These are phyloP conservation scores for Rhegmatorhina hoffmannsi DNA, from an alignment of 2,113 vertebrate genomes.

Conservation along the genomic window DNA sequence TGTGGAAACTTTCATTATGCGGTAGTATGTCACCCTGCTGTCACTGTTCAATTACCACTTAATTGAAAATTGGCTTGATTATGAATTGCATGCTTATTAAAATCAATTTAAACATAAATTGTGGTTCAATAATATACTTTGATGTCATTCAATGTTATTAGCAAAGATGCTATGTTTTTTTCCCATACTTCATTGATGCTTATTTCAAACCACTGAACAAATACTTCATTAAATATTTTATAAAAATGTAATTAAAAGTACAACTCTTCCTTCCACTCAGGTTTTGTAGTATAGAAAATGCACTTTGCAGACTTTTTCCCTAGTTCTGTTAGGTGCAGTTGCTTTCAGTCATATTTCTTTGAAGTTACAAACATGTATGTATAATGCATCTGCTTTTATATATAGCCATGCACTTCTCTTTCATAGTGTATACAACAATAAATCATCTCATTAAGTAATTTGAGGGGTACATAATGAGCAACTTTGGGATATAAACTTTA, in stretches of 20 bases:
- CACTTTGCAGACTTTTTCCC: neutral
- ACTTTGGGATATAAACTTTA: constrained; percentile 11
- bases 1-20: neutral
- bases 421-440: neutral
- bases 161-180: neutral
- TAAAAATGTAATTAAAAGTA: neutral
- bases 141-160: neutral
- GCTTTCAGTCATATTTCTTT: neutral
- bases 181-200: neutral
- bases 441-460: constrained; percentile 29
- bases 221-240: neutral
- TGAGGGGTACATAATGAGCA: neutral
- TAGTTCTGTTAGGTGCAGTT: neutral
- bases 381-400: neutral
- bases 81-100: constrained; percentile 33
- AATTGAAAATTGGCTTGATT: constrained; percentile 51
- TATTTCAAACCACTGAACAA: constrained; percentile 8
- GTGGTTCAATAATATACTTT: neutral
- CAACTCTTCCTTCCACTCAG: neutral
- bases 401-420: neutral
- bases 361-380: neutral
- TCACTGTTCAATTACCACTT: constrained; percentile 15
- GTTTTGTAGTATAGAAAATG: neutral
- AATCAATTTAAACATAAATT: constrained; percentile 23
- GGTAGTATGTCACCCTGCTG: neutral